Conservation (phyloP, 2,113 vertebrate species). For the Condylura cristata region DNA sequence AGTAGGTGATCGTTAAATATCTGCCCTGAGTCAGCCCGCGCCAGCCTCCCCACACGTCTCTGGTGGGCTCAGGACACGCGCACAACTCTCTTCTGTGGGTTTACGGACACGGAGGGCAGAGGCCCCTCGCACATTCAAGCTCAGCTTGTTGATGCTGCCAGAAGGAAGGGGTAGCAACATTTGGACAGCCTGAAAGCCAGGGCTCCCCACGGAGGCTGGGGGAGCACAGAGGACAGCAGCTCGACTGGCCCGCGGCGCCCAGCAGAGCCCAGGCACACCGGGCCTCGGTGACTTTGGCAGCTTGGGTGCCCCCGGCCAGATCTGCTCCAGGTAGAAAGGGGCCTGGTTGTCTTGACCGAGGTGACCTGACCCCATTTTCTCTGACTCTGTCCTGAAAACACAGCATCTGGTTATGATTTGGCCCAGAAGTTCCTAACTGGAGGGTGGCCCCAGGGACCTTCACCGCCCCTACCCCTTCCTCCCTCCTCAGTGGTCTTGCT, state of each 20-base stretch:
- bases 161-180: not conserved
- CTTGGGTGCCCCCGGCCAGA: not conserved
- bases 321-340: not conserved
- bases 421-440: slow-evolving; percentile 9
- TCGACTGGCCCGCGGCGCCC: not conserved
- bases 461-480: accelerated
- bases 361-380: slow-evolving; percentile 1
- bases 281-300: not conserved
- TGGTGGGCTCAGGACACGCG: not conserved
- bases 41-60: not conserved
- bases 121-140: not conserved
- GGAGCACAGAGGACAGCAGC: accelerated
- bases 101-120: not conserved
- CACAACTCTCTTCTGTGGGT: not conserved
- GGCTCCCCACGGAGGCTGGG: accelerated
- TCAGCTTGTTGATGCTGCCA: not conserved
- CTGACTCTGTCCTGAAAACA: not conserved
- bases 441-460: not conserved
- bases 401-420: slow-evolving; percentile 61
- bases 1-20: not conserved
- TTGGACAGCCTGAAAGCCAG: not conserved
- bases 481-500: not conserved
- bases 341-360: not conserved
- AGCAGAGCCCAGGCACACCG: not conserved
- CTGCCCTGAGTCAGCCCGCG: not conserved